Percentiles rank a stretch among this genome's conserved stretches.
Evolutionary conservation across 2,797 vertebrate genomes (phyloP).

Genomic region (Coranthus polyacanthus): DNA sequence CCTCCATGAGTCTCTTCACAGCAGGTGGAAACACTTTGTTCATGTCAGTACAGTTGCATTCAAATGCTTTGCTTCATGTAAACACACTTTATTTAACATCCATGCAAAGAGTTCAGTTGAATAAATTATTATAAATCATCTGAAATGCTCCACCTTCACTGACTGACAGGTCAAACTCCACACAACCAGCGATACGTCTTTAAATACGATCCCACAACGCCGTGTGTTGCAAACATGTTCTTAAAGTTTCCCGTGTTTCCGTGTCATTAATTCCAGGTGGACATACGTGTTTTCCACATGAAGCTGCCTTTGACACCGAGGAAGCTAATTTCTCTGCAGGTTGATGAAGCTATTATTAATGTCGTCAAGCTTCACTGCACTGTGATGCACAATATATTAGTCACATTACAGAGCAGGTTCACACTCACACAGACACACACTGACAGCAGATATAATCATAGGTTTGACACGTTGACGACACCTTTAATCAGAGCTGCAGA

Average conservation of each 20-base stretch:
- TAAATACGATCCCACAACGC: too few species aligned
- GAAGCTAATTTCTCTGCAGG: slow-evolving; percentile 37
- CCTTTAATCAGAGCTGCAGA: slow-evolving; percentile 71
- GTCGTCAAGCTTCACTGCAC: slow-evolving; percentile 61
- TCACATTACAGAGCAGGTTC: slow-evolving; percentile 59
- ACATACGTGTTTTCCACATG: slow-evolving; percentile 6
- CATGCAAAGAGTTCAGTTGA: too few species aligned
- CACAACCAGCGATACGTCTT: too few species aligned
- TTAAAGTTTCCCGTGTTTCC: background rate
- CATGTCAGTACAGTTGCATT: too few species aligned
- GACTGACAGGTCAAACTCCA: too few species aligned
- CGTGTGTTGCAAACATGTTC: too few species aligned
- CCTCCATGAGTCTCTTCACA: too few species aligned
- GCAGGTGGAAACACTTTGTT: too few species aligned
- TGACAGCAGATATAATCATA: slow-evolving; percentile 68
- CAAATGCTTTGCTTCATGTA: too few species aligned
- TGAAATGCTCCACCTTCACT: too few species aligned
- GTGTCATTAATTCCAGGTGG: slow-evolving; percentile 21
- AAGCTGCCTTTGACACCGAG: slow-evolving; percentile 11
- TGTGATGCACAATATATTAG: slow-evolving; percentile 50
- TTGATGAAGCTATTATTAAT: slow-evolving; percentile 64
- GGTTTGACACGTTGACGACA: slow-evolving; percentile 61
- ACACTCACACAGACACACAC: slow-evolving; percentile 29
- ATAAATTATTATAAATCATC: too few species aligned
- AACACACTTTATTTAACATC: too few species aligned